Base-by-base conservation (phyloP, 2,888 invertebrate genomes). In the Drosophila anomelani region DNA sequence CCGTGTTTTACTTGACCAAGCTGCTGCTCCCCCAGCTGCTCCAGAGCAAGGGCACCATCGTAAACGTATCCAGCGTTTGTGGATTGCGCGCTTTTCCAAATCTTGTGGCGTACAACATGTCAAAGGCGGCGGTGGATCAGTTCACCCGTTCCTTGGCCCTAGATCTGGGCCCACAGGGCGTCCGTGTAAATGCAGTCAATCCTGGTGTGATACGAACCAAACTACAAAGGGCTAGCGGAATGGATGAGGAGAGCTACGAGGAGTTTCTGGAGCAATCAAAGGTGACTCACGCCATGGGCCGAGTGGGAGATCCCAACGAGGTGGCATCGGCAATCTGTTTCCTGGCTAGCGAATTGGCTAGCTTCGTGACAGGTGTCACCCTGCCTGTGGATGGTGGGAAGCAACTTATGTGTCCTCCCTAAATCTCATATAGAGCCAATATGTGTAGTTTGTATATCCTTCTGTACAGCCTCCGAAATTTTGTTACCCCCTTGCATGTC, bases 101-200 rank as follows among this genome's bases (percentile, higher is more conserved):
- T 60, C 95, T 98, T 13, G 92, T 98, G 58, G 96, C 98, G 0
- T 99, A 99, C 91, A 96, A 95, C 85, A 96, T 99, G 94, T 97
- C 98, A 6, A 99, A 99, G 93, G 94, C 97, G 44, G 98, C 98
- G 8, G 92, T 99, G 9, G 99, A 99, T 93, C 98, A 99, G 91
- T 95, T 99, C 80, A 99, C 99, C 0, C 94, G 96, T 90, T 98
- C 98, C 91, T 94, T 95, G 5, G 98, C 99, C 8, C 92, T 99
- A 26, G 98, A 97, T 88, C 92, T 97, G 61, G 97, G 95, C 26
- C 87, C 94, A 0, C 96, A 96, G 91, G 95, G 95, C 76, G 96
- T 98, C 0, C 94, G 98, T 38, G 97, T 97, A 0, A 98, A 98
- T 92, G 94, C 96, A 60, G 97, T 98, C 0, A 98, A 98, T 92